A percentile compares a stretch with the other conserved stretches of the same genome.
Conservation (phyloP, 2,888 invertebrate genomes). For the Tetanocera ferruginea region DNA sequence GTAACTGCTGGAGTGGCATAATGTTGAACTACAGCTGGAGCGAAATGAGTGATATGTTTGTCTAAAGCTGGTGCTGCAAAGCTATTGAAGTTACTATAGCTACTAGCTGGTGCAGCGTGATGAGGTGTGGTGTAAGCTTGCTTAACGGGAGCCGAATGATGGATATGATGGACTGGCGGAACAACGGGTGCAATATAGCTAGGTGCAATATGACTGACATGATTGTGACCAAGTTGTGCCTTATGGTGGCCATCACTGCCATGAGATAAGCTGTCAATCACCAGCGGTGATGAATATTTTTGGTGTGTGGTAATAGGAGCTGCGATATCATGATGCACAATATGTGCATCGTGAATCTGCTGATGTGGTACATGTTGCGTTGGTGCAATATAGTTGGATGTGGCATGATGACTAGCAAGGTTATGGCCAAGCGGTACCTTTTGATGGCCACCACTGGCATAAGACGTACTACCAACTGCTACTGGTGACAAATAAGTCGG, state of each 20-base stretch:
- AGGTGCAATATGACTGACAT: neutral
- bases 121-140: constrained; percentile 25
- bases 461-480: constrained; percentile 1
- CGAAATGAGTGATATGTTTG: constrained; percentile 28
- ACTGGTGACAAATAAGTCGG: constrained; percentile 5
- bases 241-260: too few species aligned
- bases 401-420: constrained; percentile 18
- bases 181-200: constrained; percentile 13
- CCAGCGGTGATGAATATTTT: neutral
- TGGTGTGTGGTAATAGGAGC: constrained; percentile 7
- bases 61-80: constrained; percentile 5
- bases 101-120: constrained; percentile 28
- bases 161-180: constrained; percentile 28
- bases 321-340: constrained; percentile 3
- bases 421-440: constrained; percentile 19
- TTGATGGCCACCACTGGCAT: constrained; percentile 23
- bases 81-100: constrained; percentile 9
- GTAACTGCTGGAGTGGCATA: constrained; percentile 14
- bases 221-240: too few species aligned
- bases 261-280: too few species aligned
- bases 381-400: constrained; percentile 10
- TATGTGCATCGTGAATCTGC: neutral
- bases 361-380: neutral
- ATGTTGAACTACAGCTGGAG: constrained; percentile 23
- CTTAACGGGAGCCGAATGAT: constrained; percentile 38